phyloP scores from a whole-genome alignment of 2,888 invertebrate genomes.

The Melieria crassipennis region DNA sequence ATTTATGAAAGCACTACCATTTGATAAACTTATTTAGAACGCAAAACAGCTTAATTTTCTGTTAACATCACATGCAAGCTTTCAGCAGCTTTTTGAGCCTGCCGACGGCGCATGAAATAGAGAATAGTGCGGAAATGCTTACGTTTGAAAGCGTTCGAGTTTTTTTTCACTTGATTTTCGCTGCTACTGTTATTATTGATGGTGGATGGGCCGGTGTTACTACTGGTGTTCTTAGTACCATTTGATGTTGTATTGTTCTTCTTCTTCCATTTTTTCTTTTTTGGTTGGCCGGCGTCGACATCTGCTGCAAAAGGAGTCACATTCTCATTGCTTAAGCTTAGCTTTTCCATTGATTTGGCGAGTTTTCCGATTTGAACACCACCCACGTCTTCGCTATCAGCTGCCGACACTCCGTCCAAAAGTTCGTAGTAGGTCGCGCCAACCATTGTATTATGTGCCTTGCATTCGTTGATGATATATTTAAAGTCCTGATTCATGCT shows the following conservation, averaged over 20 bases:
- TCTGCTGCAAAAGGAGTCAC: neutral
- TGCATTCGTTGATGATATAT: slow-evolving; percentile 55
- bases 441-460: slow-evolving; percentile 37
- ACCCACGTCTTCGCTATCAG: neutral
- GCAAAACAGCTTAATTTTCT: too few species aligned
- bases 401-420: neutral
- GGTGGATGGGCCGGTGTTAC: neutral
- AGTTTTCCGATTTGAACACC: neutral
- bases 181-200: neutral
- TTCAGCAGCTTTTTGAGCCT: too few species aligned
- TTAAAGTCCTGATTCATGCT: slow-evolving; percentile 54
- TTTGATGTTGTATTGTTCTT: too few species aligned
- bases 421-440: slow-evolving; percentile 16
- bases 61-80: too few species aligned
- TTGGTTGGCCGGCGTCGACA: neutral
- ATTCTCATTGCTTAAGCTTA: slow-evolving; percentile 17
- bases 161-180: too few species aligned
- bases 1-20: too few species aligned
- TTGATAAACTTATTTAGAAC: too few species aligned
- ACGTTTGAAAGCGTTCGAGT: too few species aligned
- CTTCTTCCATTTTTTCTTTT: neutral
- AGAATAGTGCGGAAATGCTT: too few species aligned
- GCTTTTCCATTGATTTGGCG: slow-evolving; percentile 1
- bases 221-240: too few species aligned
- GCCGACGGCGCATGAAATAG: too few species aligned